A percentile compares a stretch with the other conserved stretches of the same genome.
phyloP scores from a whole-genome alignment of 1,140 invertebrate genomes.

The Drosophila kurseongensis region DNA sequence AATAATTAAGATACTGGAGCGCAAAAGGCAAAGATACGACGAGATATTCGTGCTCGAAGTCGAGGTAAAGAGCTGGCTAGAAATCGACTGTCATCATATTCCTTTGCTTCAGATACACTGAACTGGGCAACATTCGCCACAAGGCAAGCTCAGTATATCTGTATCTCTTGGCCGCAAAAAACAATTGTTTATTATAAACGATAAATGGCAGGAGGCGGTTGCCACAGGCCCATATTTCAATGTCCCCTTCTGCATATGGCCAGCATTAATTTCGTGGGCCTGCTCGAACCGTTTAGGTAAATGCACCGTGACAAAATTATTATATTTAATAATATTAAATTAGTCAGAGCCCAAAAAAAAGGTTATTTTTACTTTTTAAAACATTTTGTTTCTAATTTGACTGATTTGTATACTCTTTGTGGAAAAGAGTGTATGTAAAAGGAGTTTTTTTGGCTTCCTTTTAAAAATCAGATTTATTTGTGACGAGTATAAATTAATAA shows the following conservation, averaged over 20 bases:
- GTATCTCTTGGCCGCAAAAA: constrained; percentile 17
- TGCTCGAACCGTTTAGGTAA: background rate
- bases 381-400: no score
- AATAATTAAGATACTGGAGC: constrained; percentile 68
- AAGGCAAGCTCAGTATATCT: background rate
- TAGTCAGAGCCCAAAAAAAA: no score
- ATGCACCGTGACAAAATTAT: constrained; percentile 9
- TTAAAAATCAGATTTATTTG: no score
- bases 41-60: constrained; percentile 17
- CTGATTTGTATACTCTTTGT: no score
- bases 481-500: no score
- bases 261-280: constrained; percentile 7
- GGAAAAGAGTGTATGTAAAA: no score
- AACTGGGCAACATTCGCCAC: constrained; percentile 4
- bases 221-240: constrained; percentile 36
- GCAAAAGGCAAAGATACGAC: constrained; percentile 32
- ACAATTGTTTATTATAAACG: constrained; percentile 46
- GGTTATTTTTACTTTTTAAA: no score
- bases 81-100: constrained; percentile 14
- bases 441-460: no score
- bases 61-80: constrained; percentile 6
- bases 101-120: constrained; percentile 5
- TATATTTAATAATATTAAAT: background rate
- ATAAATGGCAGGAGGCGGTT: constrained; percentile 28
- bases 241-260: constrained; percentile 31